These are phyloP conservation scores for Acronicta alni DNA, from an alignment of 2,888 invertebrate species.

Conservation along the genomic window DNA sequence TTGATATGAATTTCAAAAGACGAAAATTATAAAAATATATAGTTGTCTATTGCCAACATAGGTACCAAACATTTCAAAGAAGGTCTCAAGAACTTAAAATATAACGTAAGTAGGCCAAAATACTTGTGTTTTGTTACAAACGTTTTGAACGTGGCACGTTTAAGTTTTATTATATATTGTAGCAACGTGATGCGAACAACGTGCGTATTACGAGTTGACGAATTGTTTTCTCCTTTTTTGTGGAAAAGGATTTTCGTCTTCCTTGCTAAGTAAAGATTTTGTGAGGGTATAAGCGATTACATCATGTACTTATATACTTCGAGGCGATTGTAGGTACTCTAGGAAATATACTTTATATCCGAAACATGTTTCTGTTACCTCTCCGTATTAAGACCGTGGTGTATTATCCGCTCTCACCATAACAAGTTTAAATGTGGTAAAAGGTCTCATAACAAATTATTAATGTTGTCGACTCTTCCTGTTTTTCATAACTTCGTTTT, in stretches of 20 bases:
- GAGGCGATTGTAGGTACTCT: neutral
- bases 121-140: constrained; percentile 1
- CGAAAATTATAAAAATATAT: too few species aligned
- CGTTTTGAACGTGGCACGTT: constrained; percentile 4
- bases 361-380: too few species aligned
- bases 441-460: too few species aligned
- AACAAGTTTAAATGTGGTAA: too few species aligned
- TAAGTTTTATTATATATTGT: constrained; percentile 12
- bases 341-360: neutral
- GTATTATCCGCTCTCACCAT: neutral
- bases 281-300: neutral
- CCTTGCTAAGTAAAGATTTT: neutral
- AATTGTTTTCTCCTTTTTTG: constrained; percentile 11
- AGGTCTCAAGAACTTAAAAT: neutral
- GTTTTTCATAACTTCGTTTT: neutral
- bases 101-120: neutral
- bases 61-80: too few species aligned
- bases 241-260: constrained; percentile 3
- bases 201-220: neutral
- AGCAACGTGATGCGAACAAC: constrained; percentile 17
- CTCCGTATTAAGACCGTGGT: neutral
- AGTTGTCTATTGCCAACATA: too few species aligned
- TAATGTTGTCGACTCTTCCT: too few species aligned
- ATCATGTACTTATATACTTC: neutral
- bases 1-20: too few species aligned